Conservation (phyloP, 1,140 invertebrate species). For the Macrosteles quadrilineatus region DNA sequence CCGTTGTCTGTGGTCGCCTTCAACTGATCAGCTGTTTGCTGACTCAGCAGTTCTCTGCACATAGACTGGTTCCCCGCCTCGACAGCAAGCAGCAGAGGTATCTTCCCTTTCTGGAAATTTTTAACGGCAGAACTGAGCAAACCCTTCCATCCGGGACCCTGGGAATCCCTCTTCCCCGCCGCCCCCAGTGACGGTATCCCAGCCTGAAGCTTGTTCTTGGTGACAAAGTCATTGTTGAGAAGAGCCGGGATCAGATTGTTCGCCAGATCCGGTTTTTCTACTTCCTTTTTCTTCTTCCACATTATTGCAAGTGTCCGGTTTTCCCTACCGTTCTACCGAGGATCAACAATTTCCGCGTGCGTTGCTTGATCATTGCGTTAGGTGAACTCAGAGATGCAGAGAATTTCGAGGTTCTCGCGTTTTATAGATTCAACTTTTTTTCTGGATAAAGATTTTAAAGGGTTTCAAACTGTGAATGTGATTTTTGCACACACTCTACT, state of each 20-base stretch:
- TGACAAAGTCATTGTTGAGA: conserved; percentile 50
- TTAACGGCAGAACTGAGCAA: conserved; percentile 34
- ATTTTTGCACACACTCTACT: too few relatives aligned
- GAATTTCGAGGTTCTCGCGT: too few relatives aligned
- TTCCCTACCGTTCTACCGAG: neutral
- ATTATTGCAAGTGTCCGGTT: neutral
- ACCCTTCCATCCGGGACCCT: conserved; percentile 23
- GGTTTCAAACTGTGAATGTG: too few relatives aligned
- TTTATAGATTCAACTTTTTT: too few relatives aligned
- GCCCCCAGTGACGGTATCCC: conserved; percentile 42
- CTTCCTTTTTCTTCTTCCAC: conserved; percentile 1
- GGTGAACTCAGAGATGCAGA: too few relatives aligned
- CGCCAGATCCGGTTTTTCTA: neutral
- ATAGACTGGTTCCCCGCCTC: conserved; percentile 92
- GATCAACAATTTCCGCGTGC: conserved; percentile 1
- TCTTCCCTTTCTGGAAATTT: conserved; percentile 79
- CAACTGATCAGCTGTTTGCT: conserved; percentile 78
- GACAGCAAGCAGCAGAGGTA: conserved; percentile 89
- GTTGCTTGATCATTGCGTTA: too few relatives aligned
- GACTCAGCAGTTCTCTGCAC: conserved; percentile 83
- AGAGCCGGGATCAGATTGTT: conserved; percentile 14
- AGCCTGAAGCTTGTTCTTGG: conserved; percentile 57
- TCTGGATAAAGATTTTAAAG: too few relatives aligned
- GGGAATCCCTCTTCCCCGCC: conserved; percentile 7
- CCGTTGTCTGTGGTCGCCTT: conserved; percentile 72